Evolutionary conservation across 2,113 vertebrate species (phyloP), one percentile per base, ranked within the genome.

Genomic region (Hyaena hyaena): DNA sequence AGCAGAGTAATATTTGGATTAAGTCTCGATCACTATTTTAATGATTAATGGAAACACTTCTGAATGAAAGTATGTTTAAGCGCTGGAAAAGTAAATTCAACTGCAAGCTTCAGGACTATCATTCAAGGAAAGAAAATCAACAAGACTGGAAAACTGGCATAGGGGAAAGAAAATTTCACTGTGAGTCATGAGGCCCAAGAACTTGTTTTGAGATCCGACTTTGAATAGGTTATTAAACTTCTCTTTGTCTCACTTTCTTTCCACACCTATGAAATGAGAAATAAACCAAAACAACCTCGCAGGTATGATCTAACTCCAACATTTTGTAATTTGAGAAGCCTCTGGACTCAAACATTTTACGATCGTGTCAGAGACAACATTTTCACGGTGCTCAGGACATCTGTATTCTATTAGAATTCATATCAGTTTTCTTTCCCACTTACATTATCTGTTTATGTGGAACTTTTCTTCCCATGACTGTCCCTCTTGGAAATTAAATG

Each of bases 31-130:
- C 43, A 88, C 74, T 82, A 45, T 96, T 94, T 97, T 91, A 86
- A 79, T 86, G 76, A 92, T 88, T 86, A 88, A 95, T 94, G 77
- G 85, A 93, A 96, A 94, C 6, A 66, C 77, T 96, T 73, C 48
- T 96, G 84, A 97, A 95, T 94, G 61, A 90, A 91, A 88, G 58
- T 93, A 79, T 96, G n/a, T 97, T 86, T 95, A 85, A 93, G 50
- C n/a, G 28, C n/a, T 90, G 73, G 61, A 97, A 95, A 96, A 79
- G 33, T 73, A 88, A 96, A 93, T 76, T 95, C 33, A 79, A 7
- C 61, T 14, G 58, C 9, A 83, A 50, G 21, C 58, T 95, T 92
- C 28, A 24, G 53, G 48, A 50, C 79, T 83, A 19, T 80, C 82
- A 96, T 80, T 87, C 43, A 86, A 48, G 55, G 23, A 83, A 93